Evolutionary conservation across 92 coral and sea anemone genomes (phyloP).

Genomic region (Virgularia gustaviana): DNA sequence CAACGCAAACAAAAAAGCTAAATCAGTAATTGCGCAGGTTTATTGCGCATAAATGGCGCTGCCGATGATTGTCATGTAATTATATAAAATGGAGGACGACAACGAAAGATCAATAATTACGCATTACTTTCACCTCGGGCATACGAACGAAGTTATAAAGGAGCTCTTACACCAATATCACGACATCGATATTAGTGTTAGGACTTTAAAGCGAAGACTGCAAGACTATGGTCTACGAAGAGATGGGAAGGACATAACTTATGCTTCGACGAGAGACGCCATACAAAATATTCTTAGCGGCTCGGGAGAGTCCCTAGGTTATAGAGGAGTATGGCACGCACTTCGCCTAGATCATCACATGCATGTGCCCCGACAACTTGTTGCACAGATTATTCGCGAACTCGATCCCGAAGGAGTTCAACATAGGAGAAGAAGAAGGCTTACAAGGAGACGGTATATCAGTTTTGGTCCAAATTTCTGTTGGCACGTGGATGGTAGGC

Average conservation of each 20-base stretch:
- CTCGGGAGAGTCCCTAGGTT: constrained; percentile 47
- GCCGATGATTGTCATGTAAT: too few relatives aligned
- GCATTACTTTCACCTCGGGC: constrained; percentile 44
- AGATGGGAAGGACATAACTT: constrained; percentile 29
- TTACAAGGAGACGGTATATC: constrained; percentile 23
- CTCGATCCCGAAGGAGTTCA: constrained; percentile 53
- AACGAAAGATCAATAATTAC: too few relatives aligned
- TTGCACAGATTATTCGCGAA: constrained; percentile 38
- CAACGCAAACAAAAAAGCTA: too few relatives aligned
- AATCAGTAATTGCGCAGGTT: too few relatives aligned
- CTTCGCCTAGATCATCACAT: constrained; percentile 44
- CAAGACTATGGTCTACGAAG: constrained; percentile 38
- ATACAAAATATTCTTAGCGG: constrained; percentile 27
- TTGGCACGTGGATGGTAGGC: constrained; percentile 65
- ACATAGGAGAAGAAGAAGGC: constrained; percentile 48
- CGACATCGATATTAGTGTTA: constrained; percentile 36
- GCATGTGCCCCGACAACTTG: constrained; percentile 40
- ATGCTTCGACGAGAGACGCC: constrained; percentile 5
- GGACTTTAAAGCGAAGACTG: constrained; percentile 52
- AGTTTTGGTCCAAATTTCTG: constrained; percentile 59
- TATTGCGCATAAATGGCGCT: too few relatives aligned
- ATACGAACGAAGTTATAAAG: constrained; percentile 44
- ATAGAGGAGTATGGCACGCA: constrained; percentile 52
- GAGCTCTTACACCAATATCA: constrained; percentile 40
- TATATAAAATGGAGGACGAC: too few relatives aligned